Evolutionary conservation across 2,888 invertebrate species (phyloP).

Genomic region (Drosophila subsilvestris): DNA sequence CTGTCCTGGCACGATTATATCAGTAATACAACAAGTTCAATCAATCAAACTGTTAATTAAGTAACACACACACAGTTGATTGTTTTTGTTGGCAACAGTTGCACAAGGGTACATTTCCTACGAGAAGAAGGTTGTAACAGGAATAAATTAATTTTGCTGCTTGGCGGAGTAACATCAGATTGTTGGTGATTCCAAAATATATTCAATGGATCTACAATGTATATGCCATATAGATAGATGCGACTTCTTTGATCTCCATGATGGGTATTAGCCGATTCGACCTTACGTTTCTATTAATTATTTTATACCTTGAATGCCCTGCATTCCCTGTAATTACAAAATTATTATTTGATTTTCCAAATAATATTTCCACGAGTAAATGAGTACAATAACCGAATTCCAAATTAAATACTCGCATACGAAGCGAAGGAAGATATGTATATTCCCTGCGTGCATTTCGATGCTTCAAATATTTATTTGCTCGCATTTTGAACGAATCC

Average conservation of each 20-base stretch:
- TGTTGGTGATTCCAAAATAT: too few relatives aligned
- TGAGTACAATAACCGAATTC: too few relatives aligned
- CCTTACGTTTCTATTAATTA: conserved; percentile 45
- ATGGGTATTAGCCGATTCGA: background rate
- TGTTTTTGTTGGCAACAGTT: conserved; percentile 33
- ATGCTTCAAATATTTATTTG: background rate
- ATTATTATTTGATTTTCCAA: conserved; percentile 1
- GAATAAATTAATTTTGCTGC: too few relatives aligned
- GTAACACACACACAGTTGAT: conserved; percentile 59
- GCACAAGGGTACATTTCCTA: background rate
- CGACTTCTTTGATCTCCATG: too few relatives aligned
- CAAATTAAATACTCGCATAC: too few relatives aligned
- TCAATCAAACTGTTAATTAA: conserved; percentile 75
- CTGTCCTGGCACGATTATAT: conserved; percentile 40
- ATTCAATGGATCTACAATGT: too few relatives aligned
- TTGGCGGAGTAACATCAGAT: too few relatives aligned
- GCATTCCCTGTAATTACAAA: background rate
- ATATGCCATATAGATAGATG: too few relatives aligned
- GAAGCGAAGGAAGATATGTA: too few relatives aligned
- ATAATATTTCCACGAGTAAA: background rate
- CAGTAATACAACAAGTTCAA: conserved; percentile 58
- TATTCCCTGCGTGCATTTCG: background rate
- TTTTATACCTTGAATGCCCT: conserved; percentile 18
- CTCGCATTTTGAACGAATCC: background rate
- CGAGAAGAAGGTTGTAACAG: background rate